These are phyloP conservation scores for Noctua comes DNA, from an alignment of 2,888 invertebrate genomes.

Conservation along the genomic window DNA sequence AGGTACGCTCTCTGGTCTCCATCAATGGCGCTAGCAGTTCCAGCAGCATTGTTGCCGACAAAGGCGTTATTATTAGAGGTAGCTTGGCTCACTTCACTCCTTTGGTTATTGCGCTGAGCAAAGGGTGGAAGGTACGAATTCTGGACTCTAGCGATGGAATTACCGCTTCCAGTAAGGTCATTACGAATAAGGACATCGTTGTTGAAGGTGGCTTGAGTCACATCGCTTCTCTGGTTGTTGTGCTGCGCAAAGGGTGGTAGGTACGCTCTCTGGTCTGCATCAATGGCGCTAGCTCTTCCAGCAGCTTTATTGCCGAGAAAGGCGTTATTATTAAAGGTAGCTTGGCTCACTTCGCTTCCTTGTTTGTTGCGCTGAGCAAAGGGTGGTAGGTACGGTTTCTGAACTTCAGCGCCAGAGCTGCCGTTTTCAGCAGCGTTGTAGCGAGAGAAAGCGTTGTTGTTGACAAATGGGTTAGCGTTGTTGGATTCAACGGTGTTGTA, in stretches of 20 bases:
- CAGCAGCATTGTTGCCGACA: conserved; percentile 7
- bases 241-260: conserved; percentile 73
- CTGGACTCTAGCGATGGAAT: too few relatives aligned
- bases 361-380: conserved; percentile 57
- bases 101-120: conserved; percentile 48
- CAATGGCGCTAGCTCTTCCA: not conserved
- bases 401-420: conserved; percentile 18
- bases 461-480: conserved; percentile 41
- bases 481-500: conserved; percentile 37
- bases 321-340: conserved; percentile 56
- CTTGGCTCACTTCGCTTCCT: conserved; percentile 30
- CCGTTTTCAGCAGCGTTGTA: conserved; percentile 29
- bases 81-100: conserved; percentile 30
- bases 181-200: conserved; percentile 54
- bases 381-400: conserved; percentile 80
- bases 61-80: conserved; percentile 57
- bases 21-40: conserved; percentile 5
- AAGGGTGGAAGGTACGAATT: too few relatives aligned
- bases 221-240: conserved; percentile 23
- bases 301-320: conserved; percentile 12
- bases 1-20: conserved; percentile 74
- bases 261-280: conserved; percentile 72
- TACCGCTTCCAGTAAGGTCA: too few relatives aligned
- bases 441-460: conserved; percentile 27
- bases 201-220: conserved; percentile 17